Evolutionary conservation across 2,888 invertebrate species (phyloP).

Genomic region (Cephus runcator): DNA sequence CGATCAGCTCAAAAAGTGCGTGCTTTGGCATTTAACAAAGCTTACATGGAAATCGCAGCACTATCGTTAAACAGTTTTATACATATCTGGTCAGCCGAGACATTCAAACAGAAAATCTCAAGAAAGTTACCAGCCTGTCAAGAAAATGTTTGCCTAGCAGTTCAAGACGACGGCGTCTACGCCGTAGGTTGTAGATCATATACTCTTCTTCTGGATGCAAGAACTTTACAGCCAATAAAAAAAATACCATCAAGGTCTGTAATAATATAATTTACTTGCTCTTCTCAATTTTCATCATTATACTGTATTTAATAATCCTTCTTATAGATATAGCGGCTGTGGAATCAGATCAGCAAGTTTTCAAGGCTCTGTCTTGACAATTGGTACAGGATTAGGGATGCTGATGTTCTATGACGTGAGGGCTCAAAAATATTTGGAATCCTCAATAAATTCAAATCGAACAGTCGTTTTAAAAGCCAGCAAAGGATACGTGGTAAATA

Average conservation of each 20-base stretch:
- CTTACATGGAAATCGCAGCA: conserved; percentile 88
- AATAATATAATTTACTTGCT: conserved; percentile 1
- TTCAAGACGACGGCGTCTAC: conserved; percentile 87
- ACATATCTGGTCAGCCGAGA: conserved; percentile 92
- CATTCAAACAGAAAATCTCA: conserved; percentile 87
- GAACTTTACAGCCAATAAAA: conserved; percentile 79
- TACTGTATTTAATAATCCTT: background rate
- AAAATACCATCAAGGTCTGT: conserved; percentile 61
- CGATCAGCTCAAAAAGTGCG: conserved; percentile 83
- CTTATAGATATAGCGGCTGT: conserved; percentile 88
- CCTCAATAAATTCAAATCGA: conserved; percentile 87
- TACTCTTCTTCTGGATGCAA: conserved; percentile 88
- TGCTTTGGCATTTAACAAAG: conserved; percentile 87
- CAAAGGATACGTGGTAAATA: conserved; percentile 86
- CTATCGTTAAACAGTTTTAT: conserved; percentile 93
- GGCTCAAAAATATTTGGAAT: conserved; percentile 91
- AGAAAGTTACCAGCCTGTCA: conserved; percentile 88
- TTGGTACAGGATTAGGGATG: conserved; percentile 92
- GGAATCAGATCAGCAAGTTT: conserved; percentile 93
- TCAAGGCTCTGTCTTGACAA: conserved; percentile 88
- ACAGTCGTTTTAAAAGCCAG: conserved; percentile 89
- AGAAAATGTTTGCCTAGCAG: conserved; percentile 94
- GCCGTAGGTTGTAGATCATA: conserved; percentile 95
- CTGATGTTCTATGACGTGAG: conserved; percentile 94
- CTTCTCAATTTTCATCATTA: conserved; percentile 3